Percentiles rank a stretch among this genome's conserved stretches.
Conservation (phyloP, 2,113 vertebrate genomes). For the Oriolus oriolus region DNA sequence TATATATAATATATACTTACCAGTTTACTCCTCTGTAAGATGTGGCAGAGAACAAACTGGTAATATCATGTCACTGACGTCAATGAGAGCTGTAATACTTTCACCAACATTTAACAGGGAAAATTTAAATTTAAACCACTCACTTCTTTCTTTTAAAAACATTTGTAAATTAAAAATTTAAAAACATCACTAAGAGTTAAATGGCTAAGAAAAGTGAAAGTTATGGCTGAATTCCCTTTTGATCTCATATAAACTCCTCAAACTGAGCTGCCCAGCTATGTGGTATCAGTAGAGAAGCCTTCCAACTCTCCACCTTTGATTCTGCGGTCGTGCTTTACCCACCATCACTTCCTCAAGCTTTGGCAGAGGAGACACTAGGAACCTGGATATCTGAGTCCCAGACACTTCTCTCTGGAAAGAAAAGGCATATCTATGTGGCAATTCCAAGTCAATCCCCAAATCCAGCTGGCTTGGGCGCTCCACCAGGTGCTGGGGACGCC, state of each 20-base stretch:
- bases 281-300: background rate
- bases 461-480: background rate
- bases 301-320: background rate
- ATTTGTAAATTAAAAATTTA: conserved; percentile 58
- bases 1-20: conserved; percentile 79
- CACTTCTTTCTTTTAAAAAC: conserved; percentile 52
- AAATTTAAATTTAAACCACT: conserved; percentile 65
- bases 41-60: conserved; percentile 77
- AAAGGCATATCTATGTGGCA: background rate
- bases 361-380: background rate
- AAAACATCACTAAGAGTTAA: conserved; percentile 56
- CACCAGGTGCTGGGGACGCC: background rate
- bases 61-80: conserved; percentile 74
- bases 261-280: background rate
- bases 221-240: conserved; percentile 68
- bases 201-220: conserved; percentile 66
- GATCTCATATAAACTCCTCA: background rate
- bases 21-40: conserved; percentile 73
- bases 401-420: background rate
- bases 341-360: background rate
- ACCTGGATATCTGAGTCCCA: background rate
- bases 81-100: conserved; percentile 73
- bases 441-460: background rate
- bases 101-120: conserved; percentile 67
- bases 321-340: accelerated